Conservation (phyloP, 2,888 invertebrate genomes). For the Drosophila longiperda region DNA sequence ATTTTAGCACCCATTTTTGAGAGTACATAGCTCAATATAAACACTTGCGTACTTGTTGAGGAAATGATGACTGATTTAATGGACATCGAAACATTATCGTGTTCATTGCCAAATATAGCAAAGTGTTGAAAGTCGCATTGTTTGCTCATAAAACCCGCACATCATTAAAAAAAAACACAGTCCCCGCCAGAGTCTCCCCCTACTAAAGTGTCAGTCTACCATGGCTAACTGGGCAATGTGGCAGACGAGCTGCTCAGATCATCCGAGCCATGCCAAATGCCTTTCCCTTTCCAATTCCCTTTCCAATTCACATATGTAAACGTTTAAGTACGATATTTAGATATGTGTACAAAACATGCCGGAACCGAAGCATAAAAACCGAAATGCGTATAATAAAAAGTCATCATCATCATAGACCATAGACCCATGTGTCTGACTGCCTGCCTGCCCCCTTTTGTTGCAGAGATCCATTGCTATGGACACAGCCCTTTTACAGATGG, state of each 20-base stretch:
- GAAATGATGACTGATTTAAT: constrained; percentile 71
- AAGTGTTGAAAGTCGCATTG: constrained; percentile 68
- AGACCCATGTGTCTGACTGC: constrained; percentile 17
- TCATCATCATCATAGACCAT: constrained; percentile 64
- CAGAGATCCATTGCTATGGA: constrained; percentile 26
- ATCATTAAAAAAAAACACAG: constrained; percentile 61
- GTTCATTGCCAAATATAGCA: constrained; percentile 62
- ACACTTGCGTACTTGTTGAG: constrained; percentile 34
- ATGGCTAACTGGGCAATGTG: constrained; percentile 31
- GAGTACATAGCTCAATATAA: constrained; percentile 29
- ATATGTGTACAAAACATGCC: constrained; percentile 76
- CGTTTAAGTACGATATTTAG: constrained; percentile 78
- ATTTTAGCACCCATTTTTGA: constrained; percentile 22
- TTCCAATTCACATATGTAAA: constrained; percentile 62
- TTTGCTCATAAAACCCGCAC: constrained; percentile 70
- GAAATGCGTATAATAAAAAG: constrained; percentile 77
- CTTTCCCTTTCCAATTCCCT: neutral
- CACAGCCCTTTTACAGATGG: constrained; percentile 76
- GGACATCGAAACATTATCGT: constrained; percentile 70
- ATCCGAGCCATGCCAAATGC: constrained; percentile 16
- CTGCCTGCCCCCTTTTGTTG: neutral
- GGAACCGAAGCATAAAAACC: constrained; percentile 76
- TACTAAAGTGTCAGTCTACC: constrained; percentile 9
- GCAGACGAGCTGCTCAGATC: constrained; percentile 33
- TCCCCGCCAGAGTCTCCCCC: constrained; percentile 2